Percentiles rank a stretch among this genome's conserved stretches.
These are phyloP conservation scores for Pipistrellus nathusii DNA, from an alignment of 2,797 vertebrate genomes.

Conservation along the genomic window DNA sequence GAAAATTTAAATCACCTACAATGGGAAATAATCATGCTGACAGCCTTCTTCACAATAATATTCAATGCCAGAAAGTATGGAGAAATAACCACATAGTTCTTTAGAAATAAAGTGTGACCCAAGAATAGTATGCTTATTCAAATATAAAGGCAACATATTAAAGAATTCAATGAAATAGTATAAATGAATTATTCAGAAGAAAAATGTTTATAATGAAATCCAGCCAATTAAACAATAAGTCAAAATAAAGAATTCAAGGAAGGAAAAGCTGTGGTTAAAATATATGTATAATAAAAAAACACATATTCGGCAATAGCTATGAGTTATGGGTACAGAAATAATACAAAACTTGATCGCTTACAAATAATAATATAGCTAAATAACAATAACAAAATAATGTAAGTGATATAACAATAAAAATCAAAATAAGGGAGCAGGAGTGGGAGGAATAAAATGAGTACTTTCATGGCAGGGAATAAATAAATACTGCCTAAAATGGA, in stretches of 20 bases:
- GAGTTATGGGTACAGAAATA: background rate
- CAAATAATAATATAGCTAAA: conserved; percentile 28
- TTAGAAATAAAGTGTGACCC: conserved; percentile 28
- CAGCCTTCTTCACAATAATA: background rate
- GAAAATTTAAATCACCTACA: conserved; percentile 40
- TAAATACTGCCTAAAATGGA: background rate
- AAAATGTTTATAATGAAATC: conserved; percentile 56
- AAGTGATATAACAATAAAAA: conserved; percentile 31
- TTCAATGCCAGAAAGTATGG: background rate
- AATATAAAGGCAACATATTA: conserved; percentile 14
- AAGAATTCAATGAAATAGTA: conserved; percentile 41
- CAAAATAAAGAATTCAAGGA: conserved; percentile 51
- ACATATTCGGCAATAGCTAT: background rate
- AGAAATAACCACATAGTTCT: background rate
- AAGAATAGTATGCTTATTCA: conserved; percentile 36
- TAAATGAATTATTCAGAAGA: conserved; percentile 32
- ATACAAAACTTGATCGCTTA: background rate
- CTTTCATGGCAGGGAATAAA: background rate
- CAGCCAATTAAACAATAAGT: conserved; percentile 62
- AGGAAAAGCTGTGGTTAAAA: conserved; percentile 21
- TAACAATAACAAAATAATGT: conserved; percentile 29
- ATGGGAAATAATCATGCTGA: background rate
- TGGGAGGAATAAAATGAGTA: background rate
- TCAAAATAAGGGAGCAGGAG: background rate
- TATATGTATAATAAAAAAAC: background rate